Conservation (phyloP, 2,888 invertebrate species). For the Phortica okadai region DNA sequence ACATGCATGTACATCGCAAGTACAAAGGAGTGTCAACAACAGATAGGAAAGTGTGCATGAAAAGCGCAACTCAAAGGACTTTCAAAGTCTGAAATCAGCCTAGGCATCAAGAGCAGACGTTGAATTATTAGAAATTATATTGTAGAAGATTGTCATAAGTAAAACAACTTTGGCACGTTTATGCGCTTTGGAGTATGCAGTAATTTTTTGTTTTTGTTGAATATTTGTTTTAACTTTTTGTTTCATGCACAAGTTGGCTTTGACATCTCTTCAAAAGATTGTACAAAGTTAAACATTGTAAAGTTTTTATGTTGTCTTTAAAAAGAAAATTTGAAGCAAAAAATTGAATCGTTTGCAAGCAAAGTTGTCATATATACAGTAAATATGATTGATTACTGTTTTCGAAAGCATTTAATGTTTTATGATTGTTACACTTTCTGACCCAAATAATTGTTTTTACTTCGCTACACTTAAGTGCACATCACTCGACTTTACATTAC, state of each 20-base stretch:
- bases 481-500: background rate
- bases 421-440: constrained; percentile 53
- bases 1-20: constrained; percentile 9
- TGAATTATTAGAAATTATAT: constrained; percentile 3
- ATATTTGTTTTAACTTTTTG: background rate
- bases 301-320: background rate
- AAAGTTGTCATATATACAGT: constrained; percentile 32
- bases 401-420: constrained; percentile 62
- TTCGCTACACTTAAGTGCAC: constrained; percentile 17
- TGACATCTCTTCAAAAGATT: background rate
- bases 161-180: constrained; percentile 57
- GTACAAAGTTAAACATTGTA: too few species aligned
- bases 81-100: constrained; percentile 11
- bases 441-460: constrained; percentile 37
- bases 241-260: background rate
- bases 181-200: constrained; percentile 49
- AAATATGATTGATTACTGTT: constrained; percentile 60
- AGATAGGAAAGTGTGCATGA: constrained; percentile 32
- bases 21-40: constrained; percentile 32
- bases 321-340: background rate
- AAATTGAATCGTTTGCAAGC: constrained; percentile 50
- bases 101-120: constrained; percentile 36
- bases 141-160: background rate
- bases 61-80: constrained; percentile 46
- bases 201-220: constrained; percentile 46